Percentiles rank a stretch among this genome's conserved stretches.
These are phyloP conservation scores for Zaprionus obscuricornis DNA, from an alignment of 2,888 invertebrate species.

Conservation along the genomic window DNA sequence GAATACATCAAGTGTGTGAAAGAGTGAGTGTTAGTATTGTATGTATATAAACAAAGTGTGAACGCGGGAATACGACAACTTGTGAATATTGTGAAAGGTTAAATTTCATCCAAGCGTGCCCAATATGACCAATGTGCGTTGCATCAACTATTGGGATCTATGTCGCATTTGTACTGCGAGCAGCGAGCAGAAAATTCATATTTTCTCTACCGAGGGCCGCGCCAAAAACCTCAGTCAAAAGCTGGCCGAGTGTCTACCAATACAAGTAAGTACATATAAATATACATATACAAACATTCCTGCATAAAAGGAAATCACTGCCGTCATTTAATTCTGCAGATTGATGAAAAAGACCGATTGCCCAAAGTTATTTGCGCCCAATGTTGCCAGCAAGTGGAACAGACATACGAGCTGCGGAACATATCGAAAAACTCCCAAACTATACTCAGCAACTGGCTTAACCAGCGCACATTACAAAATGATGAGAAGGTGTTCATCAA, in stretches of 20 bases:
- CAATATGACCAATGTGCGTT: slow-evolving; percentile 87
- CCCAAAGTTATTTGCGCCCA: slow-evolving; percentile 88
- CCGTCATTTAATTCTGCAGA: no score
- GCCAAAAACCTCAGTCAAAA: slow-evolving; percentile 87
- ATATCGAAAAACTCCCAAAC: slow-evolving; percentile 87
- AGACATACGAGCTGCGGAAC: slow-evolving; percentile 86
- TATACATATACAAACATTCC: no score
- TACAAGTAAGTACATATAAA: slow-evolving; percentile 84
- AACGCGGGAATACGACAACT: slow-evolving; percentile 39
- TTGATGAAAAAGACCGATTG: slow-evolving; percentile 87
- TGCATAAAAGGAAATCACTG: no score
- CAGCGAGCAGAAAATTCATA: slow-evolving; percentile 86
- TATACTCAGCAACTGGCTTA: slow-evolving; percentile 88
- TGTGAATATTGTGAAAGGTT: slow-evolving; percentile 3
- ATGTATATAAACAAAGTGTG: slow-evolving; percentile 53
- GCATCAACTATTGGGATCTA: slow-evolving; percentile 89
- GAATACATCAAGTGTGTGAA: slow-evolving; percentile 29
- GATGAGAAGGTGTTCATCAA: slow-evolving; percentile 88
- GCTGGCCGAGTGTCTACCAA: slow-evolving; percentile 87
- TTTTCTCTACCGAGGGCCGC: slow-evolving; percentile 87
- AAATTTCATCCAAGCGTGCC: no score
- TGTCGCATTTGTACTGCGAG: slow-evolving; percentile 88
- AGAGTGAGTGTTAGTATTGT: slow-evolving; percentile 18
- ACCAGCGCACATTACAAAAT: slow-evolving; percentile 86
- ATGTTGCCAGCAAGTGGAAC: slow-evolving; percentile 87